Evolutionary conservation across 1,140 invertebrate species (phyloP).

Genomic region (Lordiphosa stackelbergi): DNA sequence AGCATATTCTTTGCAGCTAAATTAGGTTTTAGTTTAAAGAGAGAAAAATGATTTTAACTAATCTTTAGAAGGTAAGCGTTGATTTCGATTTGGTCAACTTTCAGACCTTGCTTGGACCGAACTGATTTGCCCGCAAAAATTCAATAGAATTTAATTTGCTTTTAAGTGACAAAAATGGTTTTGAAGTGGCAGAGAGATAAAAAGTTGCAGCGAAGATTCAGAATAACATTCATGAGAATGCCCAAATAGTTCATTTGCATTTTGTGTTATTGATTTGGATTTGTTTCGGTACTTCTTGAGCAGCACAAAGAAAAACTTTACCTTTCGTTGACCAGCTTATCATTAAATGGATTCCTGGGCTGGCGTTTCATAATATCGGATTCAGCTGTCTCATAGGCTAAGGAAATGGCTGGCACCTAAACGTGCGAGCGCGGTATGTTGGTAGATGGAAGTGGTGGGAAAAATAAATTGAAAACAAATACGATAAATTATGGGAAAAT

Average conservation of each 20-base stretch:
- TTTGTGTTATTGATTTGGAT: constrained; percentile 35
- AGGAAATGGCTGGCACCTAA: constrained; percentile 98
- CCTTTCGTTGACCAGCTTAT: constrained; percentile 99
- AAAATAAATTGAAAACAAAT: constrained; percentile 69
- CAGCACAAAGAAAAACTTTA: constrained; percentile 80
- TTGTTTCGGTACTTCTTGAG: constrained; percentile 19
- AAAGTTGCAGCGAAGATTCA: constrained; percentile 4
- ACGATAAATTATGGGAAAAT: constrained; percentile 62
- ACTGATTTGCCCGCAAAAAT: constrained; percentile 27
- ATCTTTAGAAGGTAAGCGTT: constrained; percentile 48
- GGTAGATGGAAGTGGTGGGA: constrained; percentile 40
- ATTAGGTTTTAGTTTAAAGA: constrained; percentile 45
- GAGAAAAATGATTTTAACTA: constrained; percentile 55
- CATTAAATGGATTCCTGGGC: constrained; percentile 96
- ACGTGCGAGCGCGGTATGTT: constrained; percentile 39
- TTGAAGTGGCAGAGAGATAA: constrained; percentile 21
- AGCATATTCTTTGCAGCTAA: constrained; percentile 50
- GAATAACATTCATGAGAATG: constrained; percentile 6
- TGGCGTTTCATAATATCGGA: constrained; percentile 99
- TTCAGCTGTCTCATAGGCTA: constrained; percentile 99
- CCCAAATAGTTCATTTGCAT: constrained; percentile 34
- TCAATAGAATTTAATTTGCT: constrained; percentile 43
- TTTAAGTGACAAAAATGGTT: constrained; percentile 41
- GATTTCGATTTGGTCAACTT: constrained; percentile 41
- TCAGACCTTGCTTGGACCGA: constrained; percentile 30